These are phyloP conservation scores for Lasius fuliginosus DNA, from an alignment of 2,888 invertebrate genomes.

Conservation along the genomic window DNA sequence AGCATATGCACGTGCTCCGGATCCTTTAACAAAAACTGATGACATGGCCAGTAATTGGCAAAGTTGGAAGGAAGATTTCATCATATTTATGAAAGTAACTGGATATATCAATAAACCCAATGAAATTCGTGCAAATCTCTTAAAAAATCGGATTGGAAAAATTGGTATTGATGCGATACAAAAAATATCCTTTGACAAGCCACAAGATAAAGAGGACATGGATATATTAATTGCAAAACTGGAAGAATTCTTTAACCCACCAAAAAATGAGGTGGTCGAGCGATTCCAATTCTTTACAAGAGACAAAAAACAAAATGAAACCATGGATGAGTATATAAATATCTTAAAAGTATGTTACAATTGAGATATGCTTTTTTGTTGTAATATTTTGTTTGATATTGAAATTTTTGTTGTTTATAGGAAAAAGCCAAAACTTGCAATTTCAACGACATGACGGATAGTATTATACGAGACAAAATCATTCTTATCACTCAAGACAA, in stretches of 20 bases:
- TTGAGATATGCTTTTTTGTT: constrained; percentile 1
- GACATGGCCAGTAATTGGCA: constrained; percentile 68
- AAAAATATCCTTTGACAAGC: constrained; percentile 50
- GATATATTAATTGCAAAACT: constrained; percentile 68
- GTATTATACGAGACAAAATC: constrained; percentile 73
- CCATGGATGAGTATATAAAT: constrained; percentile 64
- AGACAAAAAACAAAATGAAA: constrained; percentile 19
- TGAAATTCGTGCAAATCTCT: constrained; percentile 62
- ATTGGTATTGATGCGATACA: constrained; percentile 64
- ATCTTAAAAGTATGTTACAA: constrained; percentile 62
- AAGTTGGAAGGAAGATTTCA: constrained; percentile 71
- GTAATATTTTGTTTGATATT: constrained; percentile 1
- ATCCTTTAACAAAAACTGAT: constrained; percentile 52
- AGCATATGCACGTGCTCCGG: constrained; percentile 40
- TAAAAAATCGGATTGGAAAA: constrained; percentile 70
- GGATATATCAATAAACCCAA: constrained; percentile 51
- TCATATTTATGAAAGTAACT: constrained; percentile 65
- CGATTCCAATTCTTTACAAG: constrained; percentile 70
- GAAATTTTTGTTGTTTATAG: constrained; percentile 49
- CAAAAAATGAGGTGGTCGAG: constrained; percentile 62
- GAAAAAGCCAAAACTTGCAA: constrained; percentile 68
- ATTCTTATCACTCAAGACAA: constrained; percentile 61
- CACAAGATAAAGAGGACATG: constrained; percentile 61
- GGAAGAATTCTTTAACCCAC: constrained; percentile 63
- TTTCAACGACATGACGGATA: constrained; percentile 65